Conservation (phyloP, 2,888 invertebrate genomes). For the Podabrus alpinus region DNA sequence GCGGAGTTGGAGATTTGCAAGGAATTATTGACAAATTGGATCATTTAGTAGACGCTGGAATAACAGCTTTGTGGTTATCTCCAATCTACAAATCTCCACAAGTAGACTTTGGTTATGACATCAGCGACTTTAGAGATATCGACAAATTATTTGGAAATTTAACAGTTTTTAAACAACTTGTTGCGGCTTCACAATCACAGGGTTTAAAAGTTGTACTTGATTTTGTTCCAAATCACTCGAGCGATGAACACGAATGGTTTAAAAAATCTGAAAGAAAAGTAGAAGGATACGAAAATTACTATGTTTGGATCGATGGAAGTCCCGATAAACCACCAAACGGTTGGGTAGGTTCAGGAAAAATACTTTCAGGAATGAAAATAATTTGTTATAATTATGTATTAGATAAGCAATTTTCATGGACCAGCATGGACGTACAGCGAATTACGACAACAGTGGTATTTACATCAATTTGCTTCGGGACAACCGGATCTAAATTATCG, state of each 20-base stretch:
- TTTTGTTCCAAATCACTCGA: conserved; percentile 66
- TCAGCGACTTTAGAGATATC: conserved; percentile 75
- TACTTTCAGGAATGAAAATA: neutral
- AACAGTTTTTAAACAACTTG: conserved; percentile 67
- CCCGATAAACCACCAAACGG: conserved; percentile 74
- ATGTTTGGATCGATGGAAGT: conserved; percentile 71
- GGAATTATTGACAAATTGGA: conserved; percentile 59
- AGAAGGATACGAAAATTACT: conserved; percentile 72
- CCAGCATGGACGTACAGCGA: conserved; percentile 44
- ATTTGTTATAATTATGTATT: conserved; percentile 6
- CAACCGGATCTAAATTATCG: conserved; percentile 85
- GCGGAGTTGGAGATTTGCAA: conserved; percentile 83
- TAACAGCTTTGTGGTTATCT: conserved; percentile 81
- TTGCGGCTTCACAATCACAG: conserved; percentile 60
- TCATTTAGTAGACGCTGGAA: conserved; percentile 63
- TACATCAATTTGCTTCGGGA: conserved; percentile 75
- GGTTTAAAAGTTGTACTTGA: conserved; percentile 59
- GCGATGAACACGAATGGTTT: conserved; percentile 84
- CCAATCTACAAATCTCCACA: conserved; percentile 84
- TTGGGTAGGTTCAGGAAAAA: conserved; percentile 63
- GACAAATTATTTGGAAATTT: conserved; percentile 76
- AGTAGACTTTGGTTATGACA: conserved; percentile 87
- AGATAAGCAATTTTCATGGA: conserved; percentile 46
- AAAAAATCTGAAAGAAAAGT: conserved; percentile 64
- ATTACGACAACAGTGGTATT: conserved; percentile 64